These are phyloP conservation scores for Oligia strigilis DNA, from an alignment of 2,888 invertebrate genomes.

Conservation along the genomic window DNA sequence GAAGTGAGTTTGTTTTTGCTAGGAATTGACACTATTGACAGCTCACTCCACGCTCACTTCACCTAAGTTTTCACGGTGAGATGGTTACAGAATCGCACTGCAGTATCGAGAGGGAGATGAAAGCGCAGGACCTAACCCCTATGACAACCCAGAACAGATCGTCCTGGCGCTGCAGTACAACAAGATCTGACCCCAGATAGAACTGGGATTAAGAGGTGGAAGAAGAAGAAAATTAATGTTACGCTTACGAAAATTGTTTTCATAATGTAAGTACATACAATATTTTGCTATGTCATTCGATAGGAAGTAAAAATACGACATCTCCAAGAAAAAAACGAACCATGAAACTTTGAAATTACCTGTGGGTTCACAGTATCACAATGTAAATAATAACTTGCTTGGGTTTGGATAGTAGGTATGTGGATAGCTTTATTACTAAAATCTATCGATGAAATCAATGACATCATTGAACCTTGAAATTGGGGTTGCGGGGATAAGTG, in stretches of 20 bases:
- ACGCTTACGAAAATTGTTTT: background rate
- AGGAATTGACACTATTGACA: too few species aligned
- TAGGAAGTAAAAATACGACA: background rate
- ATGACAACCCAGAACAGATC: background rate
- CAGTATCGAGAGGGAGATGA: background rate
- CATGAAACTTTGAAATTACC: background rate
- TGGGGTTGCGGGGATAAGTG: too few species aligned
- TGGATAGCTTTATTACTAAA: too few species aligned
- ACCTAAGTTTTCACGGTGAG: too few species aligned
- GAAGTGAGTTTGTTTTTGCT: too few species aligned
- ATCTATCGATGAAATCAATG: background rate
- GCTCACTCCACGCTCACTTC: too few species aligned
- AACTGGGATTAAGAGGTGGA: background rate
- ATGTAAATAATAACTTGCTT: background rate
- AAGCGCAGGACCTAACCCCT: background rate
- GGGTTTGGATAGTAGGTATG: background rate
- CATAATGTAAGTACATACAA: background rate
- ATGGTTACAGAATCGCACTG: too few species aligned
- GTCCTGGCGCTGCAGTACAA: background rate
- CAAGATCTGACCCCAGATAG: background rate
- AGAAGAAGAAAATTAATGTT: background rate
- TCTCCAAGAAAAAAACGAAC: too few species aligned
- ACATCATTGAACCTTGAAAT: background rate
- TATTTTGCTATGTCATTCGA: background rate
- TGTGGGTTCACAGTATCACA: too few species aligned